These are phyloP conservation scores for Cottus gobio DNA, from an alignment of 2,113 vertebrate genomes.

Conservation along the genomic window DNA sequence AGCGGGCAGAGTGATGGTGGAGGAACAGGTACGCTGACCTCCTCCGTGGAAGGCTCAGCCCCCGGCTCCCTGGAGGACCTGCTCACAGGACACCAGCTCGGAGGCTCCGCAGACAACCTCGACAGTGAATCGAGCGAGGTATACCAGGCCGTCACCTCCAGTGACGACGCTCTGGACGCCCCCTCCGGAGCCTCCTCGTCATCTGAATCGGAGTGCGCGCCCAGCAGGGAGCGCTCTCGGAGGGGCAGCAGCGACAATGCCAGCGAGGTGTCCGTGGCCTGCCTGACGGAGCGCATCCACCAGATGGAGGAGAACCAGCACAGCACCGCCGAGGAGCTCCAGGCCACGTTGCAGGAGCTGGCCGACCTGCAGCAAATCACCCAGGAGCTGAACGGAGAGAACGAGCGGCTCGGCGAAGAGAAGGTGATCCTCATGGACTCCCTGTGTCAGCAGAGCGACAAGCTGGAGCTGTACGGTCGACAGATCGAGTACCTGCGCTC, in stretches of 20 bases:
- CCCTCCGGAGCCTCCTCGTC: slow-evolving; percentile 91
- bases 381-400: slow-evolving; percentile 94
- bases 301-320: slow-evolving; percentile 99
- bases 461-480: slow-evolving; percentile 90
- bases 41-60: slow-evolving; percentile 93
- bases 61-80: slow-evolving; percentile 95
- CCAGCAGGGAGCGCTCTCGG: slow-evolving; percentile 89
- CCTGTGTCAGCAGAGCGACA: slow-evolving; percentile 94
- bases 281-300: slow-evolving; percentile 94
- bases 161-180: slow-evolving; percentile 93
- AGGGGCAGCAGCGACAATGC: slow-evolving; percentile 90
- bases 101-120: slow-evolving; percentile 93
- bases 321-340: slow-evolving; percentile 94
- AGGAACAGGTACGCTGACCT: slow-evolving; percentile 88
- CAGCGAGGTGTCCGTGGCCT: slow-evolving; percentile 93
- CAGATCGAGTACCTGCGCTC: slow-evolving; percentile 93
- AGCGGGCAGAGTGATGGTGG: slow-evolving; percentile 88
- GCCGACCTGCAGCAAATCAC: slow-evolving; percentile 95
- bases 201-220: slow-evolving; percentile 90
- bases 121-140: slow-evolving; percentile 97
- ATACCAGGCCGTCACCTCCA: slow-evolving; percentile 94
- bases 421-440: slow-evolving; percentile 96
- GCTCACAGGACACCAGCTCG: slow-evolving; percentile 90
- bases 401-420: slow-evolving; percentile 94
- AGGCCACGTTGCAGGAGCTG: slow-evolving; percentile 94